Evolutionary conservation across 2,797 vertebrate species (phyloP).

Genomic region (Chrysocyon brachyurus): DNA sequence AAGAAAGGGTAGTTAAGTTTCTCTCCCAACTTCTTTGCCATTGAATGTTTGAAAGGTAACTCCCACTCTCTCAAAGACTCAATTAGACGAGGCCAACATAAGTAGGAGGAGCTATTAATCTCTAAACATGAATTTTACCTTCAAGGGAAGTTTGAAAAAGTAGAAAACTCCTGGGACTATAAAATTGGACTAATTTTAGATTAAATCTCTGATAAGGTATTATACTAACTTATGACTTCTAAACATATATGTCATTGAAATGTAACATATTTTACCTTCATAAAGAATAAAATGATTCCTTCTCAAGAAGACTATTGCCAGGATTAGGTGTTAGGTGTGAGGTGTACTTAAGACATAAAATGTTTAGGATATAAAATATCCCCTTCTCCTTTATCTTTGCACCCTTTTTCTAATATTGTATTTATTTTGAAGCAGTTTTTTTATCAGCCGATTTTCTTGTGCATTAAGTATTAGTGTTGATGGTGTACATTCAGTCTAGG

Average conservation of each 20-base stretch:
- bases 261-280: not conserved
- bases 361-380: not conserved
- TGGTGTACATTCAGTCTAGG: not conserved
- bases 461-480: not conserved
- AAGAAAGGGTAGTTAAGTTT: not conserved
- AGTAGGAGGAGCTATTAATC: rapidly evolving
- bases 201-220: not conserved
- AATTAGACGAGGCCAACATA: not conserved
- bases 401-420: not conserved
- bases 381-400: not conserved
- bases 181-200: not conserved
- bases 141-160: not conserved
- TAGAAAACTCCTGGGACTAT: not conserved
- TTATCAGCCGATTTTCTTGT: not conserved
- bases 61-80: not conserved
- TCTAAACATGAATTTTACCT: not conserved
- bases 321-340: not conserved
- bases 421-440: not conserved
- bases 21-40: not conserved
- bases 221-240: not conserved
- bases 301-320: not conserved
- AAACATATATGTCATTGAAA: not conserved
- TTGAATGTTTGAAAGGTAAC: not conserved
- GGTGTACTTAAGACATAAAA: not conserved
- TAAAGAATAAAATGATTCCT: not conserved